Evolutionary conservation across 2,888 invertebrate species (phyloP), one percentile per base, ranked within the genome.

Genomic region (Nymphalis polychloros): DNA sequence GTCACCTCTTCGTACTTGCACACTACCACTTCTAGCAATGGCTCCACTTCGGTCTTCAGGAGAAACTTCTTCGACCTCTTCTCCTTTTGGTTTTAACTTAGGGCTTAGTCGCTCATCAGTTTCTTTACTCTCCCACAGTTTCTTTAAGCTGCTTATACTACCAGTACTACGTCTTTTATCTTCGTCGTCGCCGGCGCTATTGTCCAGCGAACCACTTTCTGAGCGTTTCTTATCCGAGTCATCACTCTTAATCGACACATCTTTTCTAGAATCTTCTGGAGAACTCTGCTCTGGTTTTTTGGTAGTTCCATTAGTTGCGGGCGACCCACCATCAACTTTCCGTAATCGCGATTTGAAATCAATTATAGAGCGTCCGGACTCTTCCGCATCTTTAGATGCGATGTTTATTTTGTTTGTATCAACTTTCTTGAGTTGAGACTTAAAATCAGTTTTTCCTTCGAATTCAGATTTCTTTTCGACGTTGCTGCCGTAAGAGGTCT

Each of bases 91-190:
- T 48, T 81, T 90, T 76, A 95, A 87, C 23, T 96, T 96, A 0
- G 95, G 95, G 78, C 95, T 95, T 55, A 95, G 84, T 69, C 95
- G 94, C 60, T 94, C 92, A 73, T 93, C 93, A 5, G 87, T 86
- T 83, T 96, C 96, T 82, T 96, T 96, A 75, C 95, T 96, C 88
- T 98, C 98, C 98, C 98, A 98, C 73, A 98, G 91, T 86, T 97
- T 97, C 86, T 98, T 98, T 79, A 98, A 93, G 86, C 97, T 98
- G 84, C 96, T 97, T 81, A 98, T 98, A 89, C 97, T 97, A 72
- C 98, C 98, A 61, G 97, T 97, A 86, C 97, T 97, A 75, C 97
- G 96, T 17, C 98, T 94, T 85, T 97, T 98, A 83, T 97, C 97
- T 63, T 97, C 97, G 19, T 94, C 95, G 63, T 96, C 96, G 10